Conservation (phyloP, 2,888 invertebrate species). For the Rhyacophila evoluta region DNA sequence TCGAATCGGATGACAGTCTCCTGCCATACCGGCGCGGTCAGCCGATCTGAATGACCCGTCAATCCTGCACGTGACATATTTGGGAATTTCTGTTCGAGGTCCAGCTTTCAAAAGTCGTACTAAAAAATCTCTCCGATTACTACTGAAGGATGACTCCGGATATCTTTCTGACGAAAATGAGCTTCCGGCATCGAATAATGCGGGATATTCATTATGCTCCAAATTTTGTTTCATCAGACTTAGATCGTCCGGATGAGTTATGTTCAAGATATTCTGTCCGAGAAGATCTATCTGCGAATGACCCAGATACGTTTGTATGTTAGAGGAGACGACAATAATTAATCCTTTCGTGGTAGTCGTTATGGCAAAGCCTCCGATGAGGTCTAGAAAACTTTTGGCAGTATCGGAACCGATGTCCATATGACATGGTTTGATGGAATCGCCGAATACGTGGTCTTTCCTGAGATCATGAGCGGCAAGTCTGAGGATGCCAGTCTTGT, state of each 20-base stretch:
- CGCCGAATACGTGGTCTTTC: conserved; percentile 78
- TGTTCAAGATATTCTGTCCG: conserved; percentile 88
- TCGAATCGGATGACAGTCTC: conserved; percentile 67
- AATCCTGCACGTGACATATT: conserved; percentile 78
- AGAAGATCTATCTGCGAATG: conserved; percentile 90
- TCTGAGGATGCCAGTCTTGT: conserved; percentile 91
- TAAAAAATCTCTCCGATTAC: conserved; percentile 71
- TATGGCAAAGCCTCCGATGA: conserved; percentile 84
- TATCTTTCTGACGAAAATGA: conserved; percentile 67
- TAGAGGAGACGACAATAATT: conserved; percentile 87
- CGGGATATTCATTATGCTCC: conserved; percentile 66
- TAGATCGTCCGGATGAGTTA: conserved; percentile 87
- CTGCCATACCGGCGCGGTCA: conserved; percentile 71
- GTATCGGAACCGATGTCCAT: conserved; percentile 69
- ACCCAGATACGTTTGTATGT: conserved; percentile 86
- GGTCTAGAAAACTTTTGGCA: conserved; percentile 74
- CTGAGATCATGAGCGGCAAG: conserved; percentile 88
- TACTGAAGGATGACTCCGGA: conserved; percentile 19
- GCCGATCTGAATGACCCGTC: conserved; percentile 75
- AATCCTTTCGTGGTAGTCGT: conserved; percentile 85
- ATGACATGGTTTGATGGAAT: conserved; percentile 64
- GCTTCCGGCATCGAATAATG: conserved; percentile 61
- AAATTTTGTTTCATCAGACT: conserved; percentile 79
- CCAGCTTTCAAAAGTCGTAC: conserved; percentile 76
- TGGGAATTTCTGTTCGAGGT: conserved; percentile 77